Percentiles rank a stretch among this genome's conserved stretches.
Conservation (phyloP, 2,113 vertebrate genomes). For the Scortum barcoo region DNA sequence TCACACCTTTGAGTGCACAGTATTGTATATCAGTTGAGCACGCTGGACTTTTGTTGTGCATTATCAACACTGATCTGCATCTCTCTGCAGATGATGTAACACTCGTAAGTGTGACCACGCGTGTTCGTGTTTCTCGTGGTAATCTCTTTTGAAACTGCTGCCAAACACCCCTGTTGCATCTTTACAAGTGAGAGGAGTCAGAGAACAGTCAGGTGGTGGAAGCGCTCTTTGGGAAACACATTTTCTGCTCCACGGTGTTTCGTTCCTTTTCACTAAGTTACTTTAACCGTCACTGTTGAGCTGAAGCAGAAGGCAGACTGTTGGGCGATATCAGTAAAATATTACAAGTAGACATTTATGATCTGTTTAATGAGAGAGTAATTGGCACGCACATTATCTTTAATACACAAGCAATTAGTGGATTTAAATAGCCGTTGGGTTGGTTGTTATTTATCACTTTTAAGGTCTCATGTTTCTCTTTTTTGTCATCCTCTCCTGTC, state of each 20-base stretch:
- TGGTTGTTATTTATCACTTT: slow-evolving; percentile 1
- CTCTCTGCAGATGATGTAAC: slow-evolving; percentile 38
- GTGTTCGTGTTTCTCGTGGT: slow-evolving; percentile 18
- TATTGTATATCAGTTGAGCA: too few relatives aligned
- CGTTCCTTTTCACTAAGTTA: not conserved
- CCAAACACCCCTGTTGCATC: slow-evolving; percentile 38
- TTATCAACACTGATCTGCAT: slow-evolving; percentile 1
- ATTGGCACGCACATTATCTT: slow-evolving; percentile 9
- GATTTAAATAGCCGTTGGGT: not conserved
- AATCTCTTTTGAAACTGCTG: slow-evolving; percentile 21
- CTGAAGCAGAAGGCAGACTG: slow-evolving; percentile 5
- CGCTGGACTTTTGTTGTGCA: not conserved
- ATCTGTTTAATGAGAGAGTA: slow-evolving; percentile 17
- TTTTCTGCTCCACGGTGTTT: not conserved
- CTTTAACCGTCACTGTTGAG: not conserved
- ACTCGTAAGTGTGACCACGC: slow-evolving; percentile 12
- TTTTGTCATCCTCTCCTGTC: not conserved
- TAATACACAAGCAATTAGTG: slow-evolving; percentile 36
- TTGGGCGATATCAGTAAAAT: slow-evolving; percentile 3
- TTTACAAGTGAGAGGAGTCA: slow-evolving; percentile 20
- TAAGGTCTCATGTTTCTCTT: not conserved
- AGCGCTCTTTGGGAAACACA: not conserved
- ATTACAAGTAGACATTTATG: slow-evolving; percentile 25
- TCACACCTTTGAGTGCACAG: too few relatives aligned
- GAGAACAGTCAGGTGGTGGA: slow-evolving; percentile 6